Evolutionary conservation across 2,888 invertebrate species (phyloP), one percentile per base, ranked within the genome.

Genomic region (Drosophila rellima): DNA sequence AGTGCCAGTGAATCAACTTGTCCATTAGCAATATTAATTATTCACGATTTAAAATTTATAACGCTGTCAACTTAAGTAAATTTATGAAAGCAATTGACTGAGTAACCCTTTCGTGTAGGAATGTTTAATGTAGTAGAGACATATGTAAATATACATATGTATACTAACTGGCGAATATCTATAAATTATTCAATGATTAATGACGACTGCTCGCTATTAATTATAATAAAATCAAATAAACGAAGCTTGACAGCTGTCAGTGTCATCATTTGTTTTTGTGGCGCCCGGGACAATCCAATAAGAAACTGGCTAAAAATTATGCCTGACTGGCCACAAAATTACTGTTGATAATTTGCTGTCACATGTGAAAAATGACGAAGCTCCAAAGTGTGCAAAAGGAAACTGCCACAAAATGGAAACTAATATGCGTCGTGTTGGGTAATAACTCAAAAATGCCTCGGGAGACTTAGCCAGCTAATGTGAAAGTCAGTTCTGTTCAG

Each of bases 151-250:
- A 26, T 7, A 7, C 7, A 26, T 7, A n/a, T n/a, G n/a, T n/a
- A 68, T 75, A 59, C 61, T 47, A 56, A 31, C 40, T 60, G 45
- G 60, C 51, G 57, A 63, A 55, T 66, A 63, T 70, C 69, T 76
- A 90, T 83, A 90, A 88, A 88, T 86, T 86, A 89, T 77, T 84
- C 80, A 90, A 86, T 90, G 91, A 91, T 90, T 90, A 88, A 90
- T 90, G 90, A 81, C 74, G 70, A 71, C 86, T 78, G 78, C 78
- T 74, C 78, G 85, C 87, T 90, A 91, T 90, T 91, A 91, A 91
- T 91, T 91, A 90, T 91, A 89, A 91, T 91, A 89, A 91, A 91
- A 90, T 91, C 91, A 90, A 89, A 91, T 91, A 91, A 91, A 88
- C 89, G 82, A 80, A 80, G 79, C 83, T 78, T 90, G 91, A 91